Evolutionary conservation across 2,888 invertebrate genomes (phyloP).

Genomic region (Eumerus sabulonum): DNA sequence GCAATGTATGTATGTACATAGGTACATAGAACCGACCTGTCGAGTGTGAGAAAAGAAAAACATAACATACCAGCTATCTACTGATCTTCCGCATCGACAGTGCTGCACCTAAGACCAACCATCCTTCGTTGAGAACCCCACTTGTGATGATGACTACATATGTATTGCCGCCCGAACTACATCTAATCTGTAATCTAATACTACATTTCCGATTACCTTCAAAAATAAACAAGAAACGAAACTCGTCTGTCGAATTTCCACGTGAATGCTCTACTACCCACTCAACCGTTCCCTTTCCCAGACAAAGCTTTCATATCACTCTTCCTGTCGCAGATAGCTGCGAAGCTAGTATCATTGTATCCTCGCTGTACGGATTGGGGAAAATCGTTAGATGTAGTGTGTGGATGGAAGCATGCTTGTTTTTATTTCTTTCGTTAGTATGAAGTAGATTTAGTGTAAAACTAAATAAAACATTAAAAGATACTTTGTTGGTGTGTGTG

Average conservation of each 20-base stretch:
- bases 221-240: constrained; percentile 10
- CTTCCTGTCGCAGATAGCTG: constrained; percentile 22
- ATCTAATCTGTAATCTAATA: constrained; percentile 29
- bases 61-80: too few species aligned
- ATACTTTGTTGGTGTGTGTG: constrained; percentile 17
- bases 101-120: too few species aligned
- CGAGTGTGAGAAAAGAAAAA: too few species aligned
- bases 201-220: constrained; percentile 32
- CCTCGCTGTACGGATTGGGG: too few species aligned
- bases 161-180: too few species aligned
- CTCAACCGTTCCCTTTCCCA: background rate
- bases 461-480: constrained; percentile 39
- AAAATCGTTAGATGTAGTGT: too few species aligned
- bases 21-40: too few species aligned
- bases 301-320: constrained; percentile 10
- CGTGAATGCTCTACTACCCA: constrained; percentile 46
- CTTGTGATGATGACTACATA: too few species aligned
- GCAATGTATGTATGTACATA: too few species aligned
- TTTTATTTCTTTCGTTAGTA: constrained; percentile 38
- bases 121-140: too few species aligned
- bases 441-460: constrained; percentile 7
- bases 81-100: too few species aligned
- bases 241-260: constrained; percentile 49
- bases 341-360: too few species aligned
- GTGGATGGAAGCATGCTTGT: constrained; percentile 39